phyloP scores from a whole-genome alignment of 1,140 invertebrate genomes.

The Bombus picipes region DNA sequence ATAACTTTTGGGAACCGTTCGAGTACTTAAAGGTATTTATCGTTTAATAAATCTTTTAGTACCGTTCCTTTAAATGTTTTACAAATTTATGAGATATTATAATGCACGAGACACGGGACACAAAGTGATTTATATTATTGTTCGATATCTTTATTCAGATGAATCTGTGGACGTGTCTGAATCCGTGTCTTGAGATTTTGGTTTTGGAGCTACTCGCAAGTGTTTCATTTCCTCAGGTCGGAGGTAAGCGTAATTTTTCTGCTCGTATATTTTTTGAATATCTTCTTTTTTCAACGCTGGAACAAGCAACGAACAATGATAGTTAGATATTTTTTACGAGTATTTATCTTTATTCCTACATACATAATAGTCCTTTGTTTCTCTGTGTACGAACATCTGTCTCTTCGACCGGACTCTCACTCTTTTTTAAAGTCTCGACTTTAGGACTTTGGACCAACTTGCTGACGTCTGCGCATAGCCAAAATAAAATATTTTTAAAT shows the following conservation, averaged over 20 bases:
- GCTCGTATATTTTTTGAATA: constrained; percentile 65
- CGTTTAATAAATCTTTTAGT: no score
- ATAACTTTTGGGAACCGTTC: neutral
- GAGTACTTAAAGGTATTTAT: neutral
- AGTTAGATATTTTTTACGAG: neutral
- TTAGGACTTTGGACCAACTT: neutral
- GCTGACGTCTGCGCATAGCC: neutral
- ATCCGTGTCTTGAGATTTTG: neutral
- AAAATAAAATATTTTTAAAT: neutral
- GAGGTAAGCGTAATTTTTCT: constrained; percentile 73
- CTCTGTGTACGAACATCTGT: neutral
- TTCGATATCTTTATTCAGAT: neutral
- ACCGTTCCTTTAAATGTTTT: neutral
- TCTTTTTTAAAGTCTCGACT: neutral
- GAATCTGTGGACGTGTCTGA: neutral
- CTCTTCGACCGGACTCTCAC: neutral
- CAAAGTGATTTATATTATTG: neutral
- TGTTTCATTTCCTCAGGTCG: constrained; percentile 60
- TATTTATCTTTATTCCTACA: neutral
- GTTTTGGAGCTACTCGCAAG: constrained; percentile 17
- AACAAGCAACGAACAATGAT: neutral
- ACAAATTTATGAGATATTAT: no score
- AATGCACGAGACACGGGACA: no score
- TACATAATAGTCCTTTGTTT: neutral
- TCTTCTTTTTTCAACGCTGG: constrained; percentile 58